phyloP scores from a whole-genome alignment of 23 tunicate genomes.

The Halocynthia aurantium region DNA sequence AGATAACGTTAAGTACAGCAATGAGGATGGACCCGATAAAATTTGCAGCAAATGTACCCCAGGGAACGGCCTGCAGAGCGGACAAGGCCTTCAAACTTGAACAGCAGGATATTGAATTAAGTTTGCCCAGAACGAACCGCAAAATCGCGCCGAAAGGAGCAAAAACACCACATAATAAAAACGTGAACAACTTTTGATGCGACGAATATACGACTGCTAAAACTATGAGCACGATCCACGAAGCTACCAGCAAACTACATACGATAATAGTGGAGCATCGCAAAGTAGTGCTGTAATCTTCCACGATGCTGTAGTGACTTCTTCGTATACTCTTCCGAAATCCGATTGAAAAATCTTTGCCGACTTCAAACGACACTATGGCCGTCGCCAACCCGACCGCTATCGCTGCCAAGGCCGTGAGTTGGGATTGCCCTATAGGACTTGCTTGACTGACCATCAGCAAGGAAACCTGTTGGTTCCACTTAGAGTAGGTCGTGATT shows the following conservation, averaged over 20 bases:
- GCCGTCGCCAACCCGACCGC: slow-evolving; percentile 27
- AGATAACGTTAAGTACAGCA: not conserved
- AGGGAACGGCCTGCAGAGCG: slow-evolving; percentile 9
- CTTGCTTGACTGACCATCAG: slow-evolving; percentile 34
- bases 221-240: slow-evolving; percentile 6
- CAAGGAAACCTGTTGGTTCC: slow-evolving; percentile 66
- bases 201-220: slow-evolving; percentile 2
- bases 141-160: slow-evolving; percentile 39
- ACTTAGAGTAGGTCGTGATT: slow-evolving; percentile 61
- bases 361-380: slow-evolving; percentile 29
- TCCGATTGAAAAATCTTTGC: slow-evolving; percentile 17
- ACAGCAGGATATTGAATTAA: not conserved
- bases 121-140: slow-evolving; percentile 5
- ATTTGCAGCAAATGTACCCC: slow-evolving; percentile 34
- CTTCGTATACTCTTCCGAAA: not conserved
- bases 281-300: too few species aligned
- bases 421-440: slow-evolving; percentile 17
- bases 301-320: too few species aligned
- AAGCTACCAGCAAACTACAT: not conserved
- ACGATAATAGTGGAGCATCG: too few species aligned
- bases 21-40: slow-evolving; percentile 12
- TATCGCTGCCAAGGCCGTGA: slow-evolving; percentile 30
- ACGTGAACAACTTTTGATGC: not conserved
- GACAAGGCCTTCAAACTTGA: not conserved
- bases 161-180: slow-evolving; percentile 6